Conservation (phyloP, 1,140 invertebrate genomes). For the Medauroidea extradentata region DNA sequence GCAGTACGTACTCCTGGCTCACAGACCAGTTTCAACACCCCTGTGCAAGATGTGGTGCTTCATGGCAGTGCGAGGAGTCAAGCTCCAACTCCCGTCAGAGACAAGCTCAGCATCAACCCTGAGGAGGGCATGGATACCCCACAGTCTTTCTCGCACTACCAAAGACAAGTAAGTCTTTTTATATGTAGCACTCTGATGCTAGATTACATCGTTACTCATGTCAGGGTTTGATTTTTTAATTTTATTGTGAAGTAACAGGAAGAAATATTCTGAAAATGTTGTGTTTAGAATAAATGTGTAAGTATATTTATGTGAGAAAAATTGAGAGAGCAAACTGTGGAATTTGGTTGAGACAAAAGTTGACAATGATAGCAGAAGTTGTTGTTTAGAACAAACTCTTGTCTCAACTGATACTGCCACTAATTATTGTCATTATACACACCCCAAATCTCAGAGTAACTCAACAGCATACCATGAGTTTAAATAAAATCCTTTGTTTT, state of each 20-base stretch:
- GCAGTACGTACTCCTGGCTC: slow-evolving; percentile 2
- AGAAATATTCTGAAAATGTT: background rate
- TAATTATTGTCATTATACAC: too few species aligned
- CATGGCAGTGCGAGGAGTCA: slow-evolving; percentile 24
- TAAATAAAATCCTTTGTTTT: too few species aligned
- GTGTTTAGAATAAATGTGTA: too few species aligned
- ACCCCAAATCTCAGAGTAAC: too few species aligned
- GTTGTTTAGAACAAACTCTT: too few species aligned
- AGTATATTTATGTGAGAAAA: too few species aligned
- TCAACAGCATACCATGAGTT: too few species aligned
- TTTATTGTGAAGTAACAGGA: background rate
- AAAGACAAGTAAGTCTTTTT: slow-evolving; percentile 53
- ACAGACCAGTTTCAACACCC: slow-evolving; percentile 37
- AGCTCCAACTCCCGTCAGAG: slow-evolving; percentile 68
- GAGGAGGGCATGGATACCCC: slow-evolving; percentile 69
- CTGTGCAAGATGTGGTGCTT: slow-evolving; percentile 29
- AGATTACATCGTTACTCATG: too few species aligned
- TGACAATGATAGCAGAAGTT: too few species aligned
- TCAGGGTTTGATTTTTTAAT: background rate
- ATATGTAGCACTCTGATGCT: background rate
- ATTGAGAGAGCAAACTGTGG: too few species aligned
- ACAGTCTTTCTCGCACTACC: slow-evolving; percentile 53
- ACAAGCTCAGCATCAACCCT: slow-evolving; percentile 93
- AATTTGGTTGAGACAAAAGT: too few species aligned
- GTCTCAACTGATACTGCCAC: too few species aligned